Base-by-base conservation (phyloP, 1,140 invertebrate genomes). In the Drosophila pruinosa region DNA sequence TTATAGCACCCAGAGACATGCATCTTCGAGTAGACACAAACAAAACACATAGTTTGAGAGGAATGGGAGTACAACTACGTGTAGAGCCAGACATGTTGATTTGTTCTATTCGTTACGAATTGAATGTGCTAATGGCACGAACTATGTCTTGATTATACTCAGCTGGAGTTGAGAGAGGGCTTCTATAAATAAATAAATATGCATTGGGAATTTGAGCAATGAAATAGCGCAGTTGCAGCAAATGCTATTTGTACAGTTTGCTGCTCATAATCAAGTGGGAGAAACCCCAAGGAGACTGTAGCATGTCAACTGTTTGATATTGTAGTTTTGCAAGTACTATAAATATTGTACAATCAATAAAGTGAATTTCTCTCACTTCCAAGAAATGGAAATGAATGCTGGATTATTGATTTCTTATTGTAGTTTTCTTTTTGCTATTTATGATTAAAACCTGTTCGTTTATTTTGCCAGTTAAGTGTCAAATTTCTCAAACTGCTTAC, bases 1-100 rank as follows among this genome's bases (percentile, higher is more conserved):
- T 86, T 86, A 52, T 45, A 61, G 50, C 52, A 63, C 2, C 41
- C 21, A 6, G 24, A 69, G 54, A 73, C 58, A 45, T 21, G 48
- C 63, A 72, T 68, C 47, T 57, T 53, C 26, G 10, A 12, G 3
- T 4, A 34, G 24, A 45, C 15, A 21, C 15, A 22, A 4, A 45
- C 21, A 17, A 7, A 24, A 43, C 22, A 28, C 8, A 21, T 15
- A 41, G 24, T 3, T 45, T 26, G 2, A 58, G 10, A 21, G 21
- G 21, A 3, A 1, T 28, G 15, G 1, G 14, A 6, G 2, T 50
- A 10, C 21, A 14, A 34, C 3, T 34, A 31, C 7, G 28, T 31
- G 28, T 31, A 31, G 28, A 31, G 28, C 5, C 17, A 21, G 14
- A 21, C 39, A 41, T 26, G 38, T 31, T 34, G 38, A 63, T n/a